Evolutionary conservation across 2,113 vertebrate species (phyloP).

Genomic region (Paradoxurus hermaphroditus): DNA sequence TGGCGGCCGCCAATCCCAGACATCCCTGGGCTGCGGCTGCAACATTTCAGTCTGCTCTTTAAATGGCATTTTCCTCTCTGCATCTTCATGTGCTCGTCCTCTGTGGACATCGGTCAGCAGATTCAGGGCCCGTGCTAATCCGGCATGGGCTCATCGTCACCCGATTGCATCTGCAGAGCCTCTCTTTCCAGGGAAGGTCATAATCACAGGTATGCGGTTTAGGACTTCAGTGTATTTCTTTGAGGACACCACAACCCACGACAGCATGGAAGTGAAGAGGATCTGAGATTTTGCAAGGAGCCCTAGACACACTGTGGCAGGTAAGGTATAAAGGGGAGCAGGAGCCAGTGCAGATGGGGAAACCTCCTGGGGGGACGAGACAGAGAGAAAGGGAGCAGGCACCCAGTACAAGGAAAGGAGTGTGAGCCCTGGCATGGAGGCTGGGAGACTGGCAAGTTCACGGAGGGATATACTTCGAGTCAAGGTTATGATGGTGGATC

Average conservation of each 20-base stretch:
- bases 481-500: background rate
- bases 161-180: background rate
- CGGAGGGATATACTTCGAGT: background rate
- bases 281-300: background rate
- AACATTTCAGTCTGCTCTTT: background rate
- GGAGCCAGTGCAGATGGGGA: background rate
- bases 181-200: background rate
- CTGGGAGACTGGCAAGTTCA: background rate
- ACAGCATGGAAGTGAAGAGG: background rate
- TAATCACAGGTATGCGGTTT: background rate
- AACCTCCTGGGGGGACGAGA: background rate
- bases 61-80: background rate
- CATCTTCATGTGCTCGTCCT: background rate
- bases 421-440: no score
- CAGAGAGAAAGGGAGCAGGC: background rate
- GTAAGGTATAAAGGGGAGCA: background rate
- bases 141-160: background rate
- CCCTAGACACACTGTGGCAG: background rate
- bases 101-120: background rate
- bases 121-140: background rate
- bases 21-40: background rate
- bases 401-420: background rate
- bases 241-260: background rate
- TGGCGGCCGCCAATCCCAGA: background rate
- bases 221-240: background rate